Conservation (phyloP, 2,797 vertebrate species). For the Acrossocheilus fasciatus region DNA sequence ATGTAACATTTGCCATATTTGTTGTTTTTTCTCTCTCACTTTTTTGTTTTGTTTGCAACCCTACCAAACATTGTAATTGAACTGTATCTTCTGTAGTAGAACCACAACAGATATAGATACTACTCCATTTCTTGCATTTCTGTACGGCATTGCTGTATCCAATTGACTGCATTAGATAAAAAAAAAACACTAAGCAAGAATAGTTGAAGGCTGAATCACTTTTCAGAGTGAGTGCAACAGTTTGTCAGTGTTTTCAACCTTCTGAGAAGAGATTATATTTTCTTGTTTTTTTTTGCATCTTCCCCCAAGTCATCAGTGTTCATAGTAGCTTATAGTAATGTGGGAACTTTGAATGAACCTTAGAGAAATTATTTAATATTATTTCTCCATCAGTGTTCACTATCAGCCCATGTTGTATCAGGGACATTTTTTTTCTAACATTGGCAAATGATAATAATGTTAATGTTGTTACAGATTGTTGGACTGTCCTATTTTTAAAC, state of each 20-base stretch:
- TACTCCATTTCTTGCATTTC: neutral
- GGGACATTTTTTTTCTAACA: neutral
- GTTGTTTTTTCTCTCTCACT: neutral
- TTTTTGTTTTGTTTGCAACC: neutral
- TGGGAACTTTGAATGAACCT: neutral
- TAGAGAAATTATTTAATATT: neutral
- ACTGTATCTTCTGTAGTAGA: neutral
- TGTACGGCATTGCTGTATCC: neutral
- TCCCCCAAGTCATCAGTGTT: neutral
- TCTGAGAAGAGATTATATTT: neutral
- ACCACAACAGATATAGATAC: neutral
- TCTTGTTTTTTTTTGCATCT: neutral
- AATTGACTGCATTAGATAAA: neutral
- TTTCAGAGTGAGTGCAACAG: neutral
- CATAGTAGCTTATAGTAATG: neutral
- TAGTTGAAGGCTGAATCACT: conserved; percentile 4
- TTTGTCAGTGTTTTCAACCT: neutral
- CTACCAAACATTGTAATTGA: neutral
- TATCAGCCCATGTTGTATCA: neutral
- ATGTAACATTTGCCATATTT: conserved; percentile 17
- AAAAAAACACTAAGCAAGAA: neutral
- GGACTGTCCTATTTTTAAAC: neutral
- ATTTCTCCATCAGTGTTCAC: neutral
- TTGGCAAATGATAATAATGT: neutral
- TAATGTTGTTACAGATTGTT: neutral